Percentiles rank a stretch among this genome's conserved stretches.
These are phyloP conservation scores for Podarcis lilfordi DNA, from an alignment of 2,797 vertebrate genomes.

Conservation along the genomic window DNA sequence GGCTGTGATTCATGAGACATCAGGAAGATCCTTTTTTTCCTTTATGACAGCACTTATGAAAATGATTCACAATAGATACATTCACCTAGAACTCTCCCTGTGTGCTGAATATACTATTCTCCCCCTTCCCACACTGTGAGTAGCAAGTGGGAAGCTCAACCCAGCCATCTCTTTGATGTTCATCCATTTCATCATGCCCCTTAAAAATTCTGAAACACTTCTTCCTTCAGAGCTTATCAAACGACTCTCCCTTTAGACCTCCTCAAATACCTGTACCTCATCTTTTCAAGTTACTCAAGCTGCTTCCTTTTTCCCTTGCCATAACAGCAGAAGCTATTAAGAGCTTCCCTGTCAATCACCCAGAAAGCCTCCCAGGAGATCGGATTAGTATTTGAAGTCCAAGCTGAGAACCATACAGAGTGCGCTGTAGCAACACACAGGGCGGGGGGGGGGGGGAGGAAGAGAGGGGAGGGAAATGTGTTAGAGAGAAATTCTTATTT, in stretches of 20 bases:
- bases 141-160: constrained; percentile 14
- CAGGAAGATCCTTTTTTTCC: background rate
- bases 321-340: constrained; percentile 61
- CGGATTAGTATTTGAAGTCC: constrained; percentile 57
- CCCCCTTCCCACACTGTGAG: background rate
- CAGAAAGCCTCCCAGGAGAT: constrained; percentile 46
- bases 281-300: constrained; percentile 64
- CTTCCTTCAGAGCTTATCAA: constrained; percentile 51
- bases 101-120: fast-evolving
- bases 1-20: background rate
- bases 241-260: constrained; percentile 57
- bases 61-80: background rate
- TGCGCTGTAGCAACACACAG: constrained; percentile 5
- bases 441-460: background rate
- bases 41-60: background rate
- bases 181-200: constrained; percentile 33
- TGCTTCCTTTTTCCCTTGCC: constrained; percentile 62
- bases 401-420: constrained; percentile 34
- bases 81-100: constrained; percentile 8
- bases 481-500: constrained; percentile 6
- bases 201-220: constrained; percentile 55
- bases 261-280: constrained; percentile 63
- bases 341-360: constrained; percentile 60
- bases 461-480: constrained; percentile 9
- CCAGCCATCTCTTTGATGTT: background rate